Base-by-base conservation (phyloP, 2,888 invertebrate species). In the Torymus texanus region DNA sequence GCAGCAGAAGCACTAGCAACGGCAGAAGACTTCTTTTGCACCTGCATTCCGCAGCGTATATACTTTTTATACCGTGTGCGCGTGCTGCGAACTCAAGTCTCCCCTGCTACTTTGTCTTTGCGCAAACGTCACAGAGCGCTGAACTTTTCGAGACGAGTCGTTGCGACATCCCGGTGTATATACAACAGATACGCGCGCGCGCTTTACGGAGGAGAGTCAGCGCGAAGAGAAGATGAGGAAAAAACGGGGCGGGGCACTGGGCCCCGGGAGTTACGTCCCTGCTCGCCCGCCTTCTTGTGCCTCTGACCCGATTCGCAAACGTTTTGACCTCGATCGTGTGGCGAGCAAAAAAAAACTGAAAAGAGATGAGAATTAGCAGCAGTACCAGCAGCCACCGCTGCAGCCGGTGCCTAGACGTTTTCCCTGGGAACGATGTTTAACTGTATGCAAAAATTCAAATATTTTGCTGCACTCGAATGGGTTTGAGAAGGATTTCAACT, bases 11-110 rank as follows among this genome's bases (percentile, higher is more conserved):
- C 29, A 29, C 5, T 5, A 5, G 29, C 53, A n/a, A 56, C 5
- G 10, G 16, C 11, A 41, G 51, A 71, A 16, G 66, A 71, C 58
- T 78, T 71, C 59, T 78, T 67, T 24, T 56, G 61, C 83, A 79
- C 82, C 83, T 84, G 84, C 86, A 87, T 88, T 87, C 87, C 86
- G 82, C 84, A 85, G 86, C 86, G 86, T 85, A 86, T 85, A n/a
- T 73, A 29, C 29, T 29, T 74, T 65, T 16, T 29, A 58, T 12
- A 14, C 11, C 65, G 62, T 56, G 41, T 29, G 29, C 5, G 29
- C 29, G 29, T 29, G 29, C 29, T 29, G 4, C 29, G 29, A 29
- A 3, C 29, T 29, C 29, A 0, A 29, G 29, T n/a, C 71, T 5
- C 14, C 41, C 18, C 24, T 24, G 58, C 14, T 8, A n/a, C 16